Evolutionary conservation across 35 echinoderm and acorn worm genomes (phyloP), one percentile per base, ranked within the genome.

Genomic region (Eucidaris tribuloides): DNA sequence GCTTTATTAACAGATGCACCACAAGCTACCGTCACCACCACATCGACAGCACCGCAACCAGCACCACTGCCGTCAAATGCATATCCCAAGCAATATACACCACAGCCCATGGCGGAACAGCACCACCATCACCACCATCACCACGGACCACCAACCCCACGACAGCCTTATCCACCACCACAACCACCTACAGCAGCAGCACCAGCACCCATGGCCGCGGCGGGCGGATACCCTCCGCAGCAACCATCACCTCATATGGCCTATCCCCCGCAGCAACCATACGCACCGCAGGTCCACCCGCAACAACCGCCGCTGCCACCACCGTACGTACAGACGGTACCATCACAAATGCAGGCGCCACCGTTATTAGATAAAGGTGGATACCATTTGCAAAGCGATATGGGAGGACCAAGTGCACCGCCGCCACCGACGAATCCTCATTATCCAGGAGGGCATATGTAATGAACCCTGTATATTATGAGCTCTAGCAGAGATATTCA

Each of bases 281-380:
- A 68, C 64, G 64, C 35, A 19, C 64, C 64, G 48, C 35, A n/a
- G 36, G 48, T 52, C 9, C 48, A 52, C 48, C 9, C 48, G n/a
- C 48, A 52, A n/a, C 48, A 52, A 52, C 9, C n/a, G n/a, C 48
- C 48, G 48, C 48, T n/a, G n/a, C 68, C 68, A 6, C 68, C 68
- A 40, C 68, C 68, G 38, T 74, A 74, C 68, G 38, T 74, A 35
- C 37, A 33, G 41, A 20, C 68, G 25, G 34, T 38, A 18, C 17
- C 68, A 43, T 40, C 68, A 19, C 35, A 74, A 38, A 44, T 74
- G 68, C 68, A 74, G 68, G 68, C 68, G 34, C 68, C 68, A 18
- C 68, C 68, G 34, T 74, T 74, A 74, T 44, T 74, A 40, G 68
- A 74, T 36, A 74, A 74, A 23, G 68, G 68, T 44, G 68, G 68